Evolutionary conservation across 2,113 vertebrate species (phyloP).

Genomic region (Chloropsis hardwickii): DNA sequence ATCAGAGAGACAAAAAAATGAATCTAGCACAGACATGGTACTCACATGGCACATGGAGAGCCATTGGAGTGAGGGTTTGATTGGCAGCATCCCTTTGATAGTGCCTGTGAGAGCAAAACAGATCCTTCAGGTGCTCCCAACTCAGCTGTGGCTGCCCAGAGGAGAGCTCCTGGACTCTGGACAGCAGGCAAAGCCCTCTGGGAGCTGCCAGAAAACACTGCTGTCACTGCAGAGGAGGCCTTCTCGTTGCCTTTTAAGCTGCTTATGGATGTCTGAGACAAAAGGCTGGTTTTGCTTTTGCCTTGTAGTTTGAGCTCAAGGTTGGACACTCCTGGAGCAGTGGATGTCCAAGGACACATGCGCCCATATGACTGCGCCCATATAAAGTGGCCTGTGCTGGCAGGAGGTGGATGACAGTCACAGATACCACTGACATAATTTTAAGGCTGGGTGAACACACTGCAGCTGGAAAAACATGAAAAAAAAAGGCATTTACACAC

Average conservation of each 20-base stretch:
- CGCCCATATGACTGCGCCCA: neutral
- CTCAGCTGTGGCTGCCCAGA: neutral
- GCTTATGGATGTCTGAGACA: neutral
- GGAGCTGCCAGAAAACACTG: neutral
- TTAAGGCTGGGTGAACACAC: neutral
- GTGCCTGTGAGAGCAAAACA: neutral
- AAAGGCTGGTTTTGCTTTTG: neutral
- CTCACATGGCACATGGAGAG: neutral
- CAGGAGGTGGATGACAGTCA: neutral
- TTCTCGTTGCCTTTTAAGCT: neutral
- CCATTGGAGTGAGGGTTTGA: neutral
- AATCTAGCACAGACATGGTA: neutral
- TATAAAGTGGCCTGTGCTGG: neutral
- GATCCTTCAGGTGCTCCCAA: neutral
- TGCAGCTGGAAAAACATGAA: neutral
- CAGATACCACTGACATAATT: constrained; percentile 13
- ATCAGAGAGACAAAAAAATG: neutral
- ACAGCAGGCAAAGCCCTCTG: neutral
- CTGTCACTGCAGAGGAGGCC: neutral
- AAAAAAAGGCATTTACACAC: neutral
- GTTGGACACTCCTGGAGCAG: neutral
- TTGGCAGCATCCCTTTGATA: neutral
- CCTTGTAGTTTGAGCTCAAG: neutral
- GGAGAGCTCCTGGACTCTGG: neutral
- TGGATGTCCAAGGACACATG: neutral